Evolutionary conservation across 2,888 invertebrate species (phyloP).

Genomic region (Meganola albula): DNA sequence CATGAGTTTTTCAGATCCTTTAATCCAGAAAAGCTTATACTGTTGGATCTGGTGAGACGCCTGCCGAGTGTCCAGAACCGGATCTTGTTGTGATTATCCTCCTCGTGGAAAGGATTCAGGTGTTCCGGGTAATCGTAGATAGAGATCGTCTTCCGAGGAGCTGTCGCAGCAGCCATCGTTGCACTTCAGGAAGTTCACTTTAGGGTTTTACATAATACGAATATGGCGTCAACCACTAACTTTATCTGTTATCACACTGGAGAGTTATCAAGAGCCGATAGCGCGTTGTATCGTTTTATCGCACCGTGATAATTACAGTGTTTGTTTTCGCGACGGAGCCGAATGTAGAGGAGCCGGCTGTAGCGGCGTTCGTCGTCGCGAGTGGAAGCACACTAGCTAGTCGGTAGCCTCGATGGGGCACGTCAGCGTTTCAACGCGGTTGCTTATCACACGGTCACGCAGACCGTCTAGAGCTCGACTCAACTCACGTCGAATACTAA

Average conservation of each 20-base stretch:
- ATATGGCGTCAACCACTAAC: slow-evolving; percentile 62
- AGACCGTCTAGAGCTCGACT: no score
- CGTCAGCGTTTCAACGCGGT: slow-evolving; percentile 15
- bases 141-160: slow-evolving; percentile 71
- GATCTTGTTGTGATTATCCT: slow-evolving; percentile 80
- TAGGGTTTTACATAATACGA: slow-evolving; percentile 64
- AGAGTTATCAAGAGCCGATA: slow-evolving; percentile 65
- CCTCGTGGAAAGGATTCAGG: slow-evolving; percentile 85
- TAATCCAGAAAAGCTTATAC: slow-evolving; percentile 79
- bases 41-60: slow-evolving; percentile 75
- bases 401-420: slow-evolving; percentile 16
- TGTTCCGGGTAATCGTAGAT: slow-evolving; percentile 86
- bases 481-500: not conserved
- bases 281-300: slow-evolving; percentile 62
- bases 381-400: slow-evolving; percentile 46
- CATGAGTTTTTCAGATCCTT: slow-evolving; percentile 78
- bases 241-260: slow-evolving; percentile 71
- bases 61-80: slow-evolving; percentile 79
- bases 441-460: slow-evolving; percentile 21
- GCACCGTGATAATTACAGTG: slow-evolving; percentile 61
- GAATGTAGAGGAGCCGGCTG: not conserved
- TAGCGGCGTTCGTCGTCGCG: slow-evolving; percentile 44
- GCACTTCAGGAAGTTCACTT: slow-evolving; percentile 40
- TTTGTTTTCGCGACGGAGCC: slow-evolving; percentile 57
- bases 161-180: slow-evolving; percentile 62